These are phyloP conservation scores for Montipora cactus DNA, from an alignment of 64 coral and sea anemone species.

Conservation along the genomic window DNA sequence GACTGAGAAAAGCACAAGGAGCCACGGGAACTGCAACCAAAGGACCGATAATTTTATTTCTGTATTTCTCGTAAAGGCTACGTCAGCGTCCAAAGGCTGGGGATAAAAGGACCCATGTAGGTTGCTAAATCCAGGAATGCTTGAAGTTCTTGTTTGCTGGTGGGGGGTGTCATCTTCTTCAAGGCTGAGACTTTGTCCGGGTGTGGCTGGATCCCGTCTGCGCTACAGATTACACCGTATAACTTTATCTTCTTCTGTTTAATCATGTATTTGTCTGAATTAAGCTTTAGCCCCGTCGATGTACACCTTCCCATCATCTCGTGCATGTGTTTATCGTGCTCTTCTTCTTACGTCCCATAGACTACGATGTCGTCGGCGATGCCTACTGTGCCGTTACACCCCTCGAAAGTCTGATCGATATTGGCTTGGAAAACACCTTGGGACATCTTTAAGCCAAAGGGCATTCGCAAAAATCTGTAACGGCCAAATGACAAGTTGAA, in stretches of 20 bases:
- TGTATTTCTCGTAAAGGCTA: too few species aligned
- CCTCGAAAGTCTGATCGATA: neutral
- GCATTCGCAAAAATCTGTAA: too few species aligned
- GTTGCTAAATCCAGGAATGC: neutral
- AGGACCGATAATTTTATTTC: too few species aligned
- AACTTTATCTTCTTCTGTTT: constrained; percentile 18
- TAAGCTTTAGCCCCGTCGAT: constrained; percentile 51
- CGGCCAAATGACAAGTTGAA: too few species aligned
- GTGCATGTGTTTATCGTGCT: constrained; percentile 36
- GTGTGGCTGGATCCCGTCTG: constrained; percentile 21
- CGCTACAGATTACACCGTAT: constrained; percentile 1
- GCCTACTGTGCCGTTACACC: neutral
- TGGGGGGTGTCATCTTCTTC: constrained; percentile 31
- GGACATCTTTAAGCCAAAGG: too few species aligned
- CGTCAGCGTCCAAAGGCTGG: constrained; percentile 42
- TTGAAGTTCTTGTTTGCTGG: constrained; percentile 3
- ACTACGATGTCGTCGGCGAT: too few species aligned
- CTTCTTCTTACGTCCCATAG: neutral
- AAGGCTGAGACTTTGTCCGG: constrained; percentile 33
- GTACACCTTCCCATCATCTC: constrained; percentile 48
- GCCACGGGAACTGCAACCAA: too few species aligned
- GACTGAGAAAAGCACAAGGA: too few species aligned
- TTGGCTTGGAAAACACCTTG: neutral
- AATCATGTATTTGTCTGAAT: constrained; percentile 70
- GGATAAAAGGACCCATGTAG: constrained; percentile 67